Conservation (phyloP, 37 sponge, comb jelly and placozoan genomes). For the Chondrilla cf. caribensis region DNA sequence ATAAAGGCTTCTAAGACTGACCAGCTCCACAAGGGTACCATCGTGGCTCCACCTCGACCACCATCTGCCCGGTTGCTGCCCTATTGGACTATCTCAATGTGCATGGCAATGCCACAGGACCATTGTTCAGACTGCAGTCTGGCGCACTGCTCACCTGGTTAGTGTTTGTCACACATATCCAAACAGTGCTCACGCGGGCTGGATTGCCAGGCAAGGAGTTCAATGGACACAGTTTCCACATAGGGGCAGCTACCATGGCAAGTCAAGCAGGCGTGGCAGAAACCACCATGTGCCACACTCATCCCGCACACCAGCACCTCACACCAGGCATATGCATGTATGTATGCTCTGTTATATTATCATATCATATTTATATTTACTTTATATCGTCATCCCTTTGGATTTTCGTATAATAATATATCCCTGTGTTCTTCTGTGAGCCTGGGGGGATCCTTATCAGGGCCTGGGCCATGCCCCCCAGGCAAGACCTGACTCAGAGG, state of each 20-base stretch:
- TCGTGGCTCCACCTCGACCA: not conserved
- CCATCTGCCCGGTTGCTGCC: not conserved
- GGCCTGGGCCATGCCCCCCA: too few relatives aligned
- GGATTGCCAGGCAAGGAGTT: not conserved
- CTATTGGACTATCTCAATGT: not conserved
- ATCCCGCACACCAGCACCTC: too few relatives aligned
- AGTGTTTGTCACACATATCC: not conserved
- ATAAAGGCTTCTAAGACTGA: slow-evolving; percentile 19
- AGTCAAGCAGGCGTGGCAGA: not conserved
- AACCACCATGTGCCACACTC: slow-evolving; percentile 11
- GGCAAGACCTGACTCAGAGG: too few relatives aligned
- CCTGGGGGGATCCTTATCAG: too few relatives aligned
- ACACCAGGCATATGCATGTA: not conserved
- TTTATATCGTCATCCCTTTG: too few relatives aligned
- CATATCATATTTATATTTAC: too few relatives aligned
- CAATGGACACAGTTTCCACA: slow-evolving; percentile 10
- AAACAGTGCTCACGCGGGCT: not conserved
- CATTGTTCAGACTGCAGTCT: not conserved
- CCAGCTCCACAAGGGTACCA: not conserved
- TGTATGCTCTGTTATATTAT: too few relatives aligned
- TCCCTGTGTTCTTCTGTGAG: too few relatives aligned
- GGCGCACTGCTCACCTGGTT: not conserved
- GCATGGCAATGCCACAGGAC: not conserved
- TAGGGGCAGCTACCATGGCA: slow-evolving; percentile 15
- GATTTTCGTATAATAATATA: too few relatives aligned